Conservation (phyloP, 2,797 vertebrate species). For the Sebastolobus alascanus region DNA sequence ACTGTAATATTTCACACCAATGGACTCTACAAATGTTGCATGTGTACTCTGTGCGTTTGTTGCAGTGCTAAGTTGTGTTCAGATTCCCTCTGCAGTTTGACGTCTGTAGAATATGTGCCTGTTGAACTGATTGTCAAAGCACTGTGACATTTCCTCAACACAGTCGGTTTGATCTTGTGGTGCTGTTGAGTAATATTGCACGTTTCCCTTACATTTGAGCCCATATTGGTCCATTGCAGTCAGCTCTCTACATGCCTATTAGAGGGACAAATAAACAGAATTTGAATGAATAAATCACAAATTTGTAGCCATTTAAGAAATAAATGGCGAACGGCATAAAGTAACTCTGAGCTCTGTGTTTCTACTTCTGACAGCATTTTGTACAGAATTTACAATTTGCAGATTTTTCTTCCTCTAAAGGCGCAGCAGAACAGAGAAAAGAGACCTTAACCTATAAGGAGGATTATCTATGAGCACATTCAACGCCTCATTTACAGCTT, state of each 20-base stretch:
- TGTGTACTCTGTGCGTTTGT: background rate
- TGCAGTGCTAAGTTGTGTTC: background rate
- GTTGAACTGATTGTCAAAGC: slow-evolving; percentile 89
- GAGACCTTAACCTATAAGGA: slow-evolving; percentile 58
- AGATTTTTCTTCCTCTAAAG: slow-evolving; percentile 62
- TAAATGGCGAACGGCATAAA: slow-evolving; percentile 86
- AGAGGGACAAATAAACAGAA: slow-evolving; percentile 79
- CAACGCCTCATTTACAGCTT: slow-evolving; percentile 78
- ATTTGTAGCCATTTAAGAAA: slow-evolving; percentile 73
- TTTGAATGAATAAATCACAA: slow-evolving; percentile 83
- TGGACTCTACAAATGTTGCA: background rate
- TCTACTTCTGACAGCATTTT: slow-evolving; percentile 84
- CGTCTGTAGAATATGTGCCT: slow-evolving; percentile 52
- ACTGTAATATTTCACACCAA: background rate
- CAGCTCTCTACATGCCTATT: slow-evolving; percentile 84
- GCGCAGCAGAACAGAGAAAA: slow-evolving; percentile 64
- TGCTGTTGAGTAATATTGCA: slow-evolving; percentile 87
- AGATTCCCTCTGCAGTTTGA: slow-evolving; percentile 36
- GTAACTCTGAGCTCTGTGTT: slow-evolving; percentile 85
- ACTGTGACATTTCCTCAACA: slow-evolving; percentile 60
- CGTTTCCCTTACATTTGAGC: slow-evolving; percentile 85
- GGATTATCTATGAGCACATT: slow-evolving; percentile 79
- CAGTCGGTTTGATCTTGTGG: slow-evolving; percentile 63
- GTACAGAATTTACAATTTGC: slow-evolving; percentile 91
- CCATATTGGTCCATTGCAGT: slow-evolving; percentile 88